A percentile compares a stretch with the other conserved stretches of the same genome.
These are phyloP conservation scores for Noctua janthe DNA, from an alignment of 2,888 invertebrate species.

Conservation along the genomic window DNA sequence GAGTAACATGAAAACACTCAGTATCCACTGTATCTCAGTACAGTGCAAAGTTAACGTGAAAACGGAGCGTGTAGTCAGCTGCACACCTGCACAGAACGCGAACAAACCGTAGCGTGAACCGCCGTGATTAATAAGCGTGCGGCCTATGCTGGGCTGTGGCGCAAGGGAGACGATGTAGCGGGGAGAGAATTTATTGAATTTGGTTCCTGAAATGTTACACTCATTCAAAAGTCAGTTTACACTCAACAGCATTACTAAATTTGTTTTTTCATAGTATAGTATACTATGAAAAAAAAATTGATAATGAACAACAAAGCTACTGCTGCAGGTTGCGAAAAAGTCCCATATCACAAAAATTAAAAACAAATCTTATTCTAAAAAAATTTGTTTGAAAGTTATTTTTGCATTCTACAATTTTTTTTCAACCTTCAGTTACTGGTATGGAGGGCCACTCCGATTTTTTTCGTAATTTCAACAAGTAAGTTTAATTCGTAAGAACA, in stretches of 20 bases:
- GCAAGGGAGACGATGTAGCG: constrained; percentile 19
- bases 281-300: too few relatives aligned
- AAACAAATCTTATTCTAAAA: too few relatives aligned
- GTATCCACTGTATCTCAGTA: not conserved
- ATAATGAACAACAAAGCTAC: too few relatives aligned
- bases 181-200: not conserved
- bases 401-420: too few relatives aligned
- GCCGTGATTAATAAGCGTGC: constrained; percentile 67
- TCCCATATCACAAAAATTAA: too few relatives aligned
- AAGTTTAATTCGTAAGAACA: too few relatives aligned
- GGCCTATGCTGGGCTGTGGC: constrained; percentile 30
- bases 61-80: constrained; percentile 27
- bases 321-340: too few relatives aligned
- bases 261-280: too few relatives aligned
- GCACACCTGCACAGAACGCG: constrained; percentile 59
- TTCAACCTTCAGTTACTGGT: too few relatives aligned
- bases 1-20: constrained; percentile 2
- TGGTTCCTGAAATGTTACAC: not conserved
- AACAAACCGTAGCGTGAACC: constrained; percentile 58
- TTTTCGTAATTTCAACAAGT: too few relatives aligned
- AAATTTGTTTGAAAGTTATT: too few relatives aligned
- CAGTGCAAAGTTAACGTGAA: constrained; percentile 12
- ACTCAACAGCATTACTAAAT: not conserved
- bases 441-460: too few relatives aligned
- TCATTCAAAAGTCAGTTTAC: not conserved